A percentile compares a stretch with the other conserved stretches of the same genome.
Conservation (phyloP, 2,888 invertebrate genomes). For the Cremastobaeus sp. region DNA sequence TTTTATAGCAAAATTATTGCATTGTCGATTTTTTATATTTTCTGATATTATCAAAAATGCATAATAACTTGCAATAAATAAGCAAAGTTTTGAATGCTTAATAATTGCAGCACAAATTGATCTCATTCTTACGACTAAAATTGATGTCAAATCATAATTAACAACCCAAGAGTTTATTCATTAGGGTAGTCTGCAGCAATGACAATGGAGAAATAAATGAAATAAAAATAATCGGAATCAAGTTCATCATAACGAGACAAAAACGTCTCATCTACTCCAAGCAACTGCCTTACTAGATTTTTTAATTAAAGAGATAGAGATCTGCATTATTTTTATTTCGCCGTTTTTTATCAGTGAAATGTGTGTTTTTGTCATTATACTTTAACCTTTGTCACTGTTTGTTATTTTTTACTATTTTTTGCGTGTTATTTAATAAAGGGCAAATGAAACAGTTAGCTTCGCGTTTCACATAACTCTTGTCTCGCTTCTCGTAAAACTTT, state of each 20-base stretch:
- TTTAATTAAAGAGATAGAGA: background rate
- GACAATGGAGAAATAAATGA: background rate
- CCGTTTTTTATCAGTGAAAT: conserved; percentile 3
- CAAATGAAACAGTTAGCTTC: background rate
- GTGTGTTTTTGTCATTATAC: conserved; percentile 5
- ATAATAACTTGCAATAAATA: too few species aligned
- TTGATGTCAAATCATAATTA: background rate
- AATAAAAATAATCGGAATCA: too few species aligned
- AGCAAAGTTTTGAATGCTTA: too few species aligned
- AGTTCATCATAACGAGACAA: too few species aligned
- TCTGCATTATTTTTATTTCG: conserved; percentile 4
- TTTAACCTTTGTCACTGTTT: conserved; percentile 1
- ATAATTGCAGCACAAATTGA: conserved; percentile 1
- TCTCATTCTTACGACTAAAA: too few species aligned
- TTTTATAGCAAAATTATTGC: too few species aligned
- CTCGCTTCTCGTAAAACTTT: conserved; percentile 15
- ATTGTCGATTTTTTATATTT: too few species aligned
- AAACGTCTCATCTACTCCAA: too few species aligned
- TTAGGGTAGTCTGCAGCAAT: too few species aligned
- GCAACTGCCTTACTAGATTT: too few species aligned
- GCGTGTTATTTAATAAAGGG: background rate
- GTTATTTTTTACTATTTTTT: background rate
- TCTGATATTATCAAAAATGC: too few species aligned
- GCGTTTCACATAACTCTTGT: conserved; percentile 3
- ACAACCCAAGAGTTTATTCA: too few species aligned